These are phyloP conservation scores for Cyprinella venusta DNA, from an alignment of 2,797 vertebrate genomes.

Conservation along the genomic window DNA sequence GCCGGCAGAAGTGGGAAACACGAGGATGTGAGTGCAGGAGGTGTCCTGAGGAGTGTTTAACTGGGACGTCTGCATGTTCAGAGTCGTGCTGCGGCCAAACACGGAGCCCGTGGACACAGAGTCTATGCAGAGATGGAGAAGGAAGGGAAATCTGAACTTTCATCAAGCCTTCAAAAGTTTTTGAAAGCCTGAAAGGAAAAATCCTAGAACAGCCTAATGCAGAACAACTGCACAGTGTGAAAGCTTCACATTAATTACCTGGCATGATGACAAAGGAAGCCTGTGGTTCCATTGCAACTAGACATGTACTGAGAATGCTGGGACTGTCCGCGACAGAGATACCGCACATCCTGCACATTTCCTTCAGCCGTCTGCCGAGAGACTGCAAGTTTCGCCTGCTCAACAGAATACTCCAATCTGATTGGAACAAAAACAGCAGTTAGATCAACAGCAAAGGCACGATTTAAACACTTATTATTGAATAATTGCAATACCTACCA, in stretches of 20 bases:
- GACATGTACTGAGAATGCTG: conserved; percentile 96
- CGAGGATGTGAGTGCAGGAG: conserved; percentile 97
- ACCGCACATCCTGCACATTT: conserved; percentile 98
- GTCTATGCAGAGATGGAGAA: conserved; percentile 74
- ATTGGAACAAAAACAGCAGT: conserved; percentile 28
- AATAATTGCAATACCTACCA: conserved; percentile 73
- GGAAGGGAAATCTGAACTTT: not conserved
- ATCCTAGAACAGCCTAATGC: not conserved
- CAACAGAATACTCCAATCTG: conserved; percentile 98
- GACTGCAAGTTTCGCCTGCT: conserved; percentile 96
- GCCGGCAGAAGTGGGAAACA: conserved; percentile 96
- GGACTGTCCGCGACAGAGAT: conserved; percentile 97
- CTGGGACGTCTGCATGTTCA: conserved; percentile 98
- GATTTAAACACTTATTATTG: not conserved
- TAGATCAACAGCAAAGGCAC: not conserved
- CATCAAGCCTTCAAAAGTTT: not conserved
- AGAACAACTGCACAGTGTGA: conserved; percentile 19
- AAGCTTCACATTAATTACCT: conserved; percentile 76
- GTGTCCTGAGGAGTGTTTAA: conserved; percentile 98
- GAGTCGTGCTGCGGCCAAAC: conserved; percentile 96
- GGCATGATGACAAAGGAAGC: conserved; percentile 99
- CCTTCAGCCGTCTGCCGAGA: conserved; percentile 93
- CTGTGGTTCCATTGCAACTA: conserved; percentile 98
- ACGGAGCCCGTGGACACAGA: conserved; percentile 97
- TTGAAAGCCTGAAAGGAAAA: not conserved